Base-by-base conservation (phyloP, 2,113 vertebrate species). In the Seriola quinqueradiata region DNA sequence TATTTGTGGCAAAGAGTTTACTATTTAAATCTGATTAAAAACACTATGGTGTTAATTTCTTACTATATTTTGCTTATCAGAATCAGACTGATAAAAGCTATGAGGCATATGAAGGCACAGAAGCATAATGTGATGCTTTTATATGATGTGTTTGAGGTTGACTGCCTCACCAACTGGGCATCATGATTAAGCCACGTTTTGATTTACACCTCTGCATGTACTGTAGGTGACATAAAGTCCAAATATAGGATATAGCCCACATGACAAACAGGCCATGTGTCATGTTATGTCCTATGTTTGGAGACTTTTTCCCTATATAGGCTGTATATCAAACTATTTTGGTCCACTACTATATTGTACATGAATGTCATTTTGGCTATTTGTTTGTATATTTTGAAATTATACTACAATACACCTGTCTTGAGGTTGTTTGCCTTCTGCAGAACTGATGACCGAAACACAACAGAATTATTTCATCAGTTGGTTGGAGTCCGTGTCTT, bases 341-440 rank as follows among this genome's bases (percentile, higher is more conserved):
- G 21, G 3, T 28, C 21, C 17, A 32, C 54, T 52, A 40, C 50
- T 40, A 25, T 36, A 52, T 36, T 73, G 54, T 73, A 64, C 42
- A 64, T 17, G 40, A 79, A 87, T 71, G 48, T 79, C 55, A 81
- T 42, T 72, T 77, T 63, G 55, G 36, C 61, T 73, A 57, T 87
- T 63, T 75, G 32, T 77, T 72, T 85, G 65, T 70, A 70, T 63
- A 78, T 82, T 84, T 72, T 70, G 6, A 82, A 76, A 67, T 78
- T 1, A 8, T 44, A 58, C 16, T 59, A 58, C 46, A 46, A 38
- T 38, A 17, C 28, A 52, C 36, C n/a, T 32, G 4, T 73, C 21
- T 64, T 64, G 65, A 78, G 79, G 73, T 60, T 21, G 66, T 74
- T 64, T 75, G 44, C 82, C 77, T 19, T 74, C 63, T 67, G 2